Percentiles rank a stretch among this genome's conserved stretches.
Conservation (phyloP, 1,140 invertebrate species). For the Luehdorfia chinensis region DNA sequence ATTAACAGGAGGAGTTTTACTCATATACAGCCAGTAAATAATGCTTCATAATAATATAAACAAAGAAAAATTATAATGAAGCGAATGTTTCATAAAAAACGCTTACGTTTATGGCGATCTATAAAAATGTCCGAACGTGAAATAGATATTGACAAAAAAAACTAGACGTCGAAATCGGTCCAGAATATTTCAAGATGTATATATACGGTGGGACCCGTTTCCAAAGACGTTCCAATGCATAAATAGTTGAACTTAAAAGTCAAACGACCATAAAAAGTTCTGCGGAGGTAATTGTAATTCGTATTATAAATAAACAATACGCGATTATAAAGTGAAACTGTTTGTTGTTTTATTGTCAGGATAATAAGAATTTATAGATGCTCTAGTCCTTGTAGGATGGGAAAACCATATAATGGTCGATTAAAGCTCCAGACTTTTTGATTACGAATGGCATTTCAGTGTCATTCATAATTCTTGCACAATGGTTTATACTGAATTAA, state of each 20-base stretch:
- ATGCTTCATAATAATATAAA: constrained; percentile 1
- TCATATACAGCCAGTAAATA: background rate
- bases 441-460: too few species aligned
- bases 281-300: constrained; percentile 8
- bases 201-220: background rate
- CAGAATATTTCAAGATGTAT: constrained; percentile 8
- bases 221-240: constrained; percentile 7
- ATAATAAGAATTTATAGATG: constrained; percentile 7
- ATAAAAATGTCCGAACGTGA: constrained; percentile 3
- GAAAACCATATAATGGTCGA: background rate
- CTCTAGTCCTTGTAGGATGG: background rate
- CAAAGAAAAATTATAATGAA: background rate
- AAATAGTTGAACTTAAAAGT: constrained; percentile 11
- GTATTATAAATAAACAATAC: constrained; percentile 15
- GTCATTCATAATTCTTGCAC: too few species aligned
- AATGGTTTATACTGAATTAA: too few species aligned
- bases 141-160: constrained; percentile 9
- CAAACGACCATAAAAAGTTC: constrained; percentile 11
- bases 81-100: background rate
- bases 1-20: constrained; percentile 13
- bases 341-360: constrained; percentile 12
- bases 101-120: constrained; percentile 2
- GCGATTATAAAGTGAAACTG: constrained; percentile 12
- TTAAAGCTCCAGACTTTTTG: background rate
- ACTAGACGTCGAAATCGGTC: constrained; percentile 9